Evolutionary conservation across 2,797 vertebrate species (phyloP), one percentile per base, ranked within the genome.

Genomic region (Macrochelys suwanniensis): DNA sequence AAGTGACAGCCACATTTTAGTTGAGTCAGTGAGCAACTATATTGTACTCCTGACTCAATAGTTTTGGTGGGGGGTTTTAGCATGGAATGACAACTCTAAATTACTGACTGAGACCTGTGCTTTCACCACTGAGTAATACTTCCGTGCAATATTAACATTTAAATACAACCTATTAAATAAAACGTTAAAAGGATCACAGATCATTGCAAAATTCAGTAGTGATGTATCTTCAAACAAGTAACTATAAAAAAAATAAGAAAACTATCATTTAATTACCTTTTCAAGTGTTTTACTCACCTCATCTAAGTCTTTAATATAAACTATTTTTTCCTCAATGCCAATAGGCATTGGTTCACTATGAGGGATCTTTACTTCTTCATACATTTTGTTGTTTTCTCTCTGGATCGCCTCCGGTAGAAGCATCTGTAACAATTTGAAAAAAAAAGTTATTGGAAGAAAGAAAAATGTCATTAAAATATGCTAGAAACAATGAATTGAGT

Each of bases 281-380:
- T 59, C n/a, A 95, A 94, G 91, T 53, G 4, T 31, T 90, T 86
- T 93, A 97, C 98, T 98, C 96, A 99, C 99, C 99, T 99, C 99
- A 97, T 99, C 99, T 85, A 99, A 98, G 42, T 99, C 99, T 84
- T 99, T 98, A 97, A 99, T 99, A 97, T 98, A 99, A 97, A 99
- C 96, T 2, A 99, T 98, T 88, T 99, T 99, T 97, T 99, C 99
- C 95, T 99, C 99, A 96, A 99, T 98, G 80, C 99, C 99, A 87
- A 99, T 56, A 82, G 99, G 98, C 99, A 99, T 99, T 93, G 99
- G 98, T 33, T 99, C 99, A 51, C 97, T 99, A 83, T 99, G 98
- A 11, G 99, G 99, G 90, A 99, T 99, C 96, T 98, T 99, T 77
- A 99, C 98, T 97, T 99, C 99, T 98, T 99, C 99, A 93, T 98